Evolutionary conservation across 2,797 vertebrate genomes (phyloP), one percentile per base, ranked within the genome.

Genomic region (Salarias fasciatus): DNA sequence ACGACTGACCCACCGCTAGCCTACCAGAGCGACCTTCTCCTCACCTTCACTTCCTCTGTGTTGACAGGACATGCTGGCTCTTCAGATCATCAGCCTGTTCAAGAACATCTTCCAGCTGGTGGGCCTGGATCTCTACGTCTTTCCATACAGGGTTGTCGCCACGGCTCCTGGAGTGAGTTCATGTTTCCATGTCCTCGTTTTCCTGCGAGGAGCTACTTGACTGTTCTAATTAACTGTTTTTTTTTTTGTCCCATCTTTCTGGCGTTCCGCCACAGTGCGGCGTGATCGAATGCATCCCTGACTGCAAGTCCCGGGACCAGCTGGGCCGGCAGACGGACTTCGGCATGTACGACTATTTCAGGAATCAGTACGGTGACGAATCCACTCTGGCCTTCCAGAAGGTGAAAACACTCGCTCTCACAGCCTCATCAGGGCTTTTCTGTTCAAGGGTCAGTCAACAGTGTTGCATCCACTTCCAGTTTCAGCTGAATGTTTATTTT

Each of bases 101-200:
- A 99, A 97, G 88, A 99, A 99, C 79, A 98, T 99, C 77, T 98
- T 99, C 90, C 95, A 98, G 89, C 89, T 99, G 56, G 97, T 98
- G 7, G 97, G 96, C 56, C 91, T 99, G 73, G 96, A 99, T 68
- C 95, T 99, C 47, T 99, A 97, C 2, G 97, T 99, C 54, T 99
- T 98, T 75, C 97, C 97, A 1, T 99, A 99, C 77, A 91, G 97
- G 59, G 97, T 99, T 28, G 97, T 99, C 67, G 97, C 97, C 53
- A 99, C 97, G 0, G 96, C 97, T 31, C 97, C 97, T 3, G 97
- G 97, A 88, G 97, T 98, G 83, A 93, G 95, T 63, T 15, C 37
- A 30, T 5, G 30, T 15, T 18, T 14, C 15, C 14, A 1, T 6
- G 2, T 40, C 40, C 13, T 4, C 35, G 6, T 53, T 11, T 37